A percentile compares a stretch with the other conserved stretches of the same genome.
Evolutionary conservation across 2,888 invertebrate species (phyloP).

Genomic region (Andricus quercusramuli): DNA sequence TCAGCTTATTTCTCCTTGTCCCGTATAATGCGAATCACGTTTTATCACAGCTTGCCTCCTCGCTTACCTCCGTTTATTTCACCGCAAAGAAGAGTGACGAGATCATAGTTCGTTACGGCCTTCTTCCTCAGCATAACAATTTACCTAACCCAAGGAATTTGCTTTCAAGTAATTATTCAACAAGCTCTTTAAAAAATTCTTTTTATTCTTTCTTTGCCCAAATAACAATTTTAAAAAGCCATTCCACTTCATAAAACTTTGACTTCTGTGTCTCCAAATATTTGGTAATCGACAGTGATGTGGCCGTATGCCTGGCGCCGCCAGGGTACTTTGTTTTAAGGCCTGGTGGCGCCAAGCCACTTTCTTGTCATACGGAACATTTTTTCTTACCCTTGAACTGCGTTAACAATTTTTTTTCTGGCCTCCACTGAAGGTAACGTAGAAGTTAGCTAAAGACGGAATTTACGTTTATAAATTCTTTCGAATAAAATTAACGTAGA

Average conservation of each 20-base stretch:
- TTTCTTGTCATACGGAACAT: too few species aligned
- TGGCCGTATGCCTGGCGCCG: too few species aligned
- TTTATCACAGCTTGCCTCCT: not conserved
- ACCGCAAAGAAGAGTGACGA: slow-evolving; percentile 30
- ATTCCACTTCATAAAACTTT: too few species aligned
- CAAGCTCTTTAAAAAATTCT: not conserved
- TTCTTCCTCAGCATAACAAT: not conserved
- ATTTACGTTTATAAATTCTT: too few species aligned
- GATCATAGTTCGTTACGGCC: not conserved
- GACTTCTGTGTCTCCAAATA: too few species aligned
- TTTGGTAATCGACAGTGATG: too few species aligned
- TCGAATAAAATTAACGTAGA: too few species aligned
- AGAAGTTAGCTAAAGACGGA: too few species aligned
- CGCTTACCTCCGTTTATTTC: not conserved
- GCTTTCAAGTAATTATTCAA: not conserved
- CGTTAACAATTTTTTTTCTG: too few species aligned
- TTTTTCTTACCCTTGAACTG: too few species aligned
- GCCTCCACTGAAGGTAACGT: rapidly evolving
- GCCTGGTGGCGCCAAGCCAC: too few species aligned
- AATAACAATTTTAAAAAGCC: not conserved
- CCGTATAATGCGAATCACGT: slow-evolving; percentile 34
- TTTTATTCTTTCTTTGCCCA: not conserved
- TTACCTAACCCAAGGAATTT: not conserved
- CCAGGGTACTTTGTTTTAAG: too few species aligned
- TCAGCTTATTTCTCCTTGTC: slow-evolving; percentile 13